Base-by-base conservation (phyloP, 30 jellyfish, hydroid and myxozoan genomes). In the Turritopsis dohrnii region DNA sequence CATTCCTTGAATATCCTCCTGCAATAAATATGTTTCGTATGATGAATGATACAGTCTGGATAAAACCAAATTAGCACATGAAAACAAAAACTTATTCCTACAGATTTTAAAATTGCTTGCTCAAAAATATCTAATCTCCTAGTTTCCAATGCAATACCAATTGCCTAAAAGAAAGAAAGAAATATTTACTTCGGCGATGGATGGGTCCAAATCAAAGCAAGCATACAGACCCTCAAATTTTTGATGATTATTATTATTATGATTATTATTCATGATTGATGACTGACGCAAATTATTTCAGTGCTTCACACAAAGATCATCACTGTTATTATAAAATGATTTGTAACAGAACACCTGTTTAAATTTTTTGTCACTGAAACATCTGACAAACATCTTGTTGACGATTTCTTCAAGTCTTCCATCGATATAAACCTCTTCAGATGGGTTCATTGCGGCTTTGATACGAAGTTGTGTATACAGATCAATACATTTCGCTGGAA, bases 111-210 rank as follows among this genome's bases (percentile, higher is more conserved):
- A 72, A 94, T 84, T 0, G 99, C 97, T 66, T 89, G 90, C 71
- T 94, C 99, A 74, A 94, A 94, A 72, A 94, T 82, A 81, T 94
- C 99, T 66, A 94, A 84, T 76, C 99, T 75, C 71, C 99, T 84
- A 54, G 99, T 94, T 80, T 94, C 99, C 41, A 94, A 81, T 26
- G 99, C 99, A 41, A 94, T 89, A 7, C 99, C 99, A 71, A 94
- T 88, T 28, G 99, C 99, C 99, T 94, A 74, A 24, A 74, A 72
- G 52, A 8, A 80, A 52, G 52, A 16, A 24, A 81, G 3, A 74
- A 19, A 16, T 8, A 41, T 41, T 3, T 41, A n/a, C n/a, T n/a
- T n/a, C n/a, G n/a, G n/a, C n/a, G n/a, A n/a, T n/a, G n/a, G n/a
- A 13, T 41, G 60, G 5, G 13, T 41, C 13, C 60, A 41, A 5